A percentile compares a stretch with the other conserved stretches of the same genome.
Conservation (phyloP, 2,797 vertebrate genomes). For the Macroramphosus scolopax region DNA sequence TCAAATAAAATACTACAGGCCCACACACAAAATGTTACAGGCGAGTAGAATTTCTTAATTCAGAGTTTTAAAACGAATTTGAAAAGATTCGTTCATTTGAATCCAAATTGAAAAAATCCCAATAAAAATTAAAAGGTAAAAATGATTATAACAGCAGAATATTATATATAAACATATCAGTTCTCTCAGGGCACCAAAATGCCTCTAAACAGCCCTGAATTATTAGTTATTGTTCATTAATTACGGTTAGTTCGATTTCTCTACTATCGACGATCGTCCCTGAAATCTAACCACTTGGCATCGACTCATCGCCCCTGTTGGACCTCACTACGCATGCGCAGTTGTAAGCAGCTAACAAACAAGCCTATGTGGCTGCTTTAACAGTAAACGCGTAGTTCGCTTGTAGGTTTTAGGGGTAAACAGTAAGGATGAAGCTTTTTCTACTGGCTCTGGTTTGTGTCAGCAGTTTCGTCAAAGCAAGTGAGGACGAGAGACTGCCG, state of each 20-base stretch:
- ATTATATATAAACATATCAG: no score
- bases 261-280: slow-evolving; percentile 24
- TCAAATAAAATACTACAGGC: no score
- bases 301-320: slow-evolving; percentile 7
- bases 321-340: slow-evolving; percentile 44
- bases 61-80: no score
- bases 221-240: no score
- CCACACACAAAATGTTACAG: no score
- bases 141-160: no score
- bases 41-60: no score
- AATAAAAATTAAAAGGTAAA: no score
- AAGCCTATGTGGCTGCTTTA: slow-evolving; percentile 67
- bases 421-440: slow-evolving; percentile 42
- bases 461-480: slow-evolving; percentile 25
- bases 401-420: background rate
- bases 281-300: slow-evolving; percentile 17
- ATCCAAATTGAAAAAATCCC: no score
- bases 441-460: slow-evolving; percentile 37
- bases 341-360: fast-evolving
- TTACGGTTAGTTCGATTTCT: slow-evolving; percentile 8
- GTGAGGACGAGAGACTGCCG: slow-evolving; percentile 74
- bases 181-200: no score
- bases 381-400: background rate
- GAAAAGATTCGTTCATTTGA: no score
- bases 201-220: no score